Evolutionary conservation across 1,140 invertebrate genomes (phyloP), one percentile per base, ranked within the genome.

Genomic region (Seison nebaliae): DNA sequence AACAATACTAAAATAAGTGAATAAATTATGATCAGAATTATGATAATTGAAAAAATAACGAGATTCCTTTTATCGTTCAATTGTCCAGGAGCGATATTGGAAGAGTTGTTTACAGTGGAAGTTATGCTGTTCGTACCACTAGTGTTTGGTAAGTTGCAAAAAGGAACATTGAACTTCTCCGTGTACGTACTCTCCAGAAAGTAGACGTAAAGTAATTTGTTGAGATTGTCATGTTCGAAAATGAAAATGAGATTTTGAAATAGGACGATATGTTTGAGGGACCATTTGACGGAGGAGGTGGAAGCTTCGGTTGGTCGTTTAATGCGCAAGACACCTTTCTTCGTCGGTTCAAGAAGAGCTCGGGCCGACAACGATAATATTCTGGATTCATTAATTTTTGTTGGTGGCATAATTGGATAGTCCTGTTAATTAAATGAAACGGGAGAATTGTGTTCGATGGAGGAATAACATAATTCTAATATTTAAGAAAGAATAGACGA

Each of bases 181-280:
- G 76, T 81, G 59, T 80, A 84, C 47, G 74, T 78, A 1, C 79
- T 78, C 51, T 86, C 80, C 14, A 84, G 60, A 26, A 84, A 62
- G 29, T 81, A 64, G 2, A 83, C 69, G 0, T 78, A 79, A 1
- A 73, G 74, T 0, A 76, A 78, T 26, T 73, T 63, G 9, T 65
- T 64, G 5, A 51, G 45, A n/a, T 46, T 45, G 43, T 83, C 77
- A 34, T 67, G 71, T 47, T 86, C 80, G 53, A 76, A 84, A 57
- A 83, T 83, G 57, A 83, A 83, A 38, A 84, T 59, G 38, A 83
- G 53, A 60, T 84, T 86, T 68, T 84, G 79, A 53, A 83, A 84
- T 3, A 86, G 66, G 16, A 78, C 67, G 53, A 84, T 84, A 70
- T 74, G 84, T 30, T 35, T 40, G 7, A 35, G 21, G 8, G 26